Evolutionary conservation across 2,888 invertebrate genomes (phyloP), one percentile per base, ranked within the genome.

Genomic region (Tubulanus polymorphus): DNA sequence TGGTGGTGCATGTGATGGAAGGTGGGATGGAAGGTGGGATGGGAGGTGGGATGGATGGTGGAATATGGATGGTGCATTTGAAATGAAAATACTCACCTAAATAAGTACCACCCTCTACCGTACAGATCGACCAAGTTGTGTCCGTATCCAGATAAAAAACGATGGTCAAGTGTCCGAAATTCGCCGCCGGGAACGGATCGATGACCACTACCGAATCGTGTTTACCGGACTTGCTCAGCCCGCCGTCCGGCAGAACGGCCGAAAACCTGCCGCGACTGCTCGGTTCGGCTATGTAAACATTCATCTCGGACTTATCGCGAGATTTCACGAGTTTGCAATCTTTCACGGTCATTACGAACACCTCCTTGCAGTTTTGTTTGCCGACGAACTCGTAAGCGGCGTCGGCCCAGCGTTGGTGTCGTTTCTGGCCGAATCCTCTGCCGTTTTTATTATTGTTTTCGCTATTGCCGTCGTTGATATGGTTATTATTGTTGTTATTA

Each of bases 131-230:
- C 41, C 66, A 67, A 18, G 68, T 65, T 27, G 65, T 57, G 41
- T 69, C 68, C 29, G 72, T 59, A 59, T 81, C 80, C 41, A 82
- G 66, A 66, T 78, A 79, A 67, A 82, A 81, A 54, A 82, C 78
- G 32, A 80, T 63, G 8, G 82, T 73, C 35, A 81, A 75, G 68
- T 83, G 83, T 12, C 82, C 83, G 63, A 82, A 81, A 63, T 79
- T 78, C n/a, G 80, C 78, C 3, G 63, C 57, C 0, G 83, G 82
- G 61, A 79, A 81, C 1, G 82, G 82, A 62, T 83, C 83, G 52
- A 81, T 59, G 2, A 73, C 79, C 12, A 81, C 54, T n/a, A 81
- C 75, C 1, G 73, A 78, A 57, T 80, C 79, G 63, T 80, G 80
- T 26, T 68, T 61, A 10, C 75, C 75, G 8, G 69, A 62, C 48